These are phyloP conservation scores for Thyatira batis DNA, from an alignment of 2,888 invertebrate genomes.

Conservation along the genomic window DNA sequence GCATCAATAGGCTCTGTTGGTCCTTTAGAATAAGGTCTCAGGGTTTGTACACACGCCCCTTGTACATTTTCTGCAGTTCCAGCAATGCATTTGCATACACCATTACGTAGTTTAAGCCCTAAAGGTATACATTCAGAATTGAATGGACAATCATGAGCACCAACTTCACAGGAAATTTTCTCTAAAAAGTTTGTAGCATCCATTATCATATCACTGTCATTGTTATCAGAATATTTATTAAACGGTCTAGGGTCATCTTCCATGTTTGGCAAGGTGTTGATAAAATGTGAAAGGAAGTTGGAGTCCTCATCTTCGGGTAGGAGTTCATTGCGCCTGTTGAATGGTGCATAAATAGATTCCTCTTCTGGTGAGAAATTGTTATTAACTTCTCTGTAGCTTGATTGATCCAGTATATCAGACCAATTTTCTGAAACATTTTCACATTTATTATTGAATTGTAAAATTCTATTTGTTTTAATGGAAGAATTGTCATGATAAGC, in stretches of 20 bases:
- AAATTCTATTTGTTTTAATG: background rate
- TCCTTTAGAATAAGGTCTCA: conserved; percentile 69
- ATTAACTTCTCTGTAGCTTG: conserved; percentile 63
- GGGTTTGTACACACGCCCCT: conserved; percentile 58
- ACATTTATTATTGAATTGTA: background rate
- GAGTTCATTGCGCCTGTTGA: conserved; percentile 57
- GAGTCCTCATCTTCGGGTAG: conserved; percentile 64
- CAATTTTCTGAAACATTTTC: conserved; percentile 69
- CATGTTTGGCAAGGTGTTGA: conserved; percentile 66
- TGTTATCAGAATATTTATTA: conserved; percentile 65
- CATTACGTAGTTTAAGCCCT: conserved; percentile 81
- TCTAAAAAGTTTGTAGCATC: conserved; percentile 76
- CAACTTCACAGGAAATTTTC: conserved; percentile 84
- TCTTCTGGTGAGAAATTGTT: conserved; percentile 71
- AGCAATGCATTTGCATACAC: conserved; percentile 87
- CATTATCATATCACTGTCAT: conserved; percentile 72
- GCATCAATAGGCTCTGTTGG: conserved; percentile 59
- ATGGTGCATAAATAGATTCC: conserved; percentile 64
- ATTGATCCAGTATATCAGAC: conserved; percentile 75
- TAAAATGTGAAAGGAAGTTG: conserved; percentile 63
- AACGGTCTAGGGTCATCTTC: conserved; percentile 61
- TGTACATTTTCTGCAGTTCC: conserved; percentile 80
- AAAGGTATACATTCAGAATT: conserved; percentile 87
- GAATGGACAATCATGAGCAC: conserved; percentile 82
- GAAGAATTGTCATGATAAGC: too few relatives aligned